A percentile compares a stretch with the other conserved stretches of the same genome.
These are phyloP conservation scores for Propithecus coquereli DNA, from an alignment of 2,113 vertebrate genomes.

Conservation along the genomic window DNA sequence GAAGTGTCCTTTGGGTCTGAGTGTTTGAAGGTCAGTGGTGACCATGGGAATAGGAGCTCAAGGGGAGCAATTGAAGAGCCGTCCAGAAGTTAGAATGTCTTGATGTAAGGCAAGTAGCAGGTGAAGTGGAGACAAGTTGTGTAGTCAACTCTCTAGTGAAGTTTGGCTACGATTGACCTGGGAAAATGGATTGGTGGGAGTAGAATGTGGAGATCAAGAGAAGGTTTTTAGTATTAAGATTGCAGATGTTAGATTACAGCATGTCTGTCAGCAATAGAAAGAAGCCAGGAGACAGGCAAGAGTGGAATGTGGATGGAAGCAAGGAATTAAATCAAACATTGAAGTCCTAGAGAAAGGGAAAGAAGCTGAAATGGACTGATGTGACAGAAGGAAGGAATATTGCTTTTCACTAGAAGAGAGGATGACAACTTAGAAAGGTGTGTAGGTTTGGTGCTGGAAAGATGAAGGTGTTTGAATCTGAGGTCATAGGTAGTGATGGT, in stretches of 20 bases:
- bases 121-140: neutral
- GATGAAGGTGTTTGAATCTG: neutral
- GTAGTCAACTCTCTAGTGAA: neutral
- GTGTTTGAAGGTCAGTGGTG: neutral
- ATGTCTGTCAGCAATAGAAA: neutral
- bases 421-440: too few species aligned
- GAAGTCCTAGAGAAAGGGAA: neutral
- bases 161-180: neutral
- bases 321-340: neutral
- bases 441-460: neutral
- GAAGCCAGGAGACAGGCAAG: neutral
- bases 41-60: neutral
- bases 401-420: neutral
- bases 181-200: neutral
- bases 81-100: neutral
- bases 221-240: neutral
- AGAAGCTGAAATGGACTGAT: neutral
- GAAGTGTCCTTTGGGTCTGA: neutral
- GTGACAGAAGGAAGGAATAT: neutral
- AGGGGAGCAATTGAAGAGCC: neutral
- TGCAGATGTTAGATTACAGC: neutral
- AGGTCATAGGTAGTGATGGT: neutral
- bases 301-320: too few species aligned
- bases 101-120: neutral
- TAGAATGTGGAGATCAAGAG: neutral